Percentiles rank a stretch among this genome's conserved stretches.
Conservation (phyloP, 2,113 vertebrate species). For the Lamprologus callipterus region DNA sequence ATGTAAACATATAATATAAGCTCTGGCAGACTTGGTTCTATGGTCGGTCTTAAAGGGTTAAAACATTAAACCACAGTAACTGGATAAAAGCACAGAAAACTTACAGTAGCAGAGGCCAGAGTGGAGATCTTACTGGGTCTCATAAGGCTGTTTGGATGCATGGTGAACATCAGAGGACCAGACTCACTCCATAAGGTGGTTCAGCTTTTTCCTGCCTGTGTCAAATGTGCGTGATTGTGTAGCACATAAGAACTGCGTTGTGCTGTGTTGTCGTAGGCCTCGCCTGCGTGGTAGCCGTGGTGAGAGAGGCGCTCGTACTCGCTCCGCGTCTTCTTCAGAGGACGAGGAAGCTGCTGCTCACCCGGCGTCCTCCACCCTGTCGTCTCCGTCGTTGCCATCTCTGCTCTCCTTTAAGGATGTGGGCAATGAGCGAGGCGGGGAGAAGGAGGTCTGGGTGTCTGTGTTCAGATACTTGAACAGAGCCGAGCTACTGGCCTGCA, state of each 20-base stretch:
- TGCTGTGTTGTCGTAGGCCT: background rate
- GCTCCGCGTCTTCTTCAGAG: slow-evolving; percentile 59
- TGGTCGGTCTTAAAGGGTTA: too few relatives aligned
- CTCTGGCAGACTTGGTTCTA: too few relatives aligned
- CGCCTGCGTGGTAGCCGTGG: slow-evolving; percentile 43
- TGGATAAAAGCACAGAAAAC: background rate
- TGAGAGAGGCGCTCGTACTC: slow-evolving; percentile 1
- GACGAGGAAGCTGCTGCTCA: slow-evolving; percentile 40
- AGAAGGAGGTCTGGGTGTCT: slow-evolving; percentile 95
- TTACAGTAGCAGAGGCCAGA: background rate
- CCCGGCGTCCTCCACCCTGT: slow-evolving; percentile 13
- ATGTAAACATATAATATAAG: too few relatives aligned
- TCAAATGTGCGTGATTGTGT: background rate
- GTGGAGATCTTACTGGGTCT: background rate
- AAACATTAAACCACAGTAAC: background rate
- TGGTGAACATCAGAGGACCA: background rate
- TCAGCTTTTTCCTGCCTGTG: background rate
- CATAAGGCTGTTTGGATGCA: background rate
- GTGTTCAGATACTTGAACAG: slow-evolving; percentile 89
- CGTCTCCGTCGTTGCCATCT: slow-evolving; percentile 57
- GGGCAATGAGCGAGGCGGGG: slow-evolving; percentile 67
- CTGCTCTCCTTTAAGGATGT: slow-evolving; percentile 68
- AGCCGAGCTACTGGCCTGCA: slow-evolving; percentile 90
- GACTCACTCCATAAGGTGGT: background rate
- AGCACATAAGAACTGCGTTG: background rate